phyloP scores from a whole-genome alignment of 2,113 vertebrate species.

The Serilophus lunatus region DNA sequence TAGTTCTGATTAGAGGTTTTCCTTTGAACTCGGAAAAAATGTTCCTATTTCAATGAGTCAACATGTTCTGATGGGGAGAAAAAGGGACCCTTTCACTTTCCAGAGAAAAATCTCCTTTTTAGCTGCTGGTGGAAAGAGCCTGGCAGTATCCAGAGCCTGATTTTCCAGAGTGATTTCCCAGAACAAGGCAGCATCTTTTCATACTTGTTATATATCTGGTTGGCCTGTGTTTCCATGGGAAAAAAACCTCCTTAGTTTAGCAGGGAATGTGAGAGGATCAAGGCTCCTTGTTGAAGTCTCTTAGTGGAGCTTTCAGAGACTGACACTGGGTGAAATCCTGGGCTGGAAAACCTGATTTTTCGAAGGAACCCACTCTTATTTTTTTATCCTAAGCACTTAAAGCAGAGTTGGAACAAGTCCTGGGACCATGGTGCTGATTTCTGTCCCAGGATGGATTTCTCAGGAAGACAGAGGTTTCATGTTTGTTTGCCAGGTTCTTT shows the following conservation, averaged over 20 bases:
- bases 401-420: not conserved
- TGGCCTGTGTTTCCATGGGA: not conserved
- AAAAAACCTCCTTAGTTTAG: not conserved
- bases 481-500: not conserved
- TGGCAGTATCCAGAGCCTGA: not conserved
- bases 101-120: not conserved
- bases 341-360: not conserved
- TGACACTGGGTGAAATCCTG: not conserved
- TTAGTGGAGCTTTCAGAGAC: not conserved
- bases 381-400: not conserved
- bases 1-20: not conserved
- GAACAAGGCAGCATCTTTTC: not conserved
- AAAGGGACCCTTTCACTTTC: not conserved
- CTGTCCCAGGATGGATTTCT: not conserved
- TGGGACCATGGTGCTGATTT: not conserved
- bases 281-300: not conserved
- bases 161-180: not conserved
- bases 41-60: not conserved
- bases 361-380: not conserved
- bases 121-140: not conserved
- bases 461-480: not conserved
- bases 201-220: not conserved
- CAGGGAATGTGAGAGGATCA: not conserved
- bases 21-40: not conserved
- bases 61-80: not conserved